Percentiles rank a stretch among this genome's conserved stretches.
phyloP scores from a whole-genome alignment of 2,888 invertebrate genomes.

The Siphlonurus alternatus region DNA sequence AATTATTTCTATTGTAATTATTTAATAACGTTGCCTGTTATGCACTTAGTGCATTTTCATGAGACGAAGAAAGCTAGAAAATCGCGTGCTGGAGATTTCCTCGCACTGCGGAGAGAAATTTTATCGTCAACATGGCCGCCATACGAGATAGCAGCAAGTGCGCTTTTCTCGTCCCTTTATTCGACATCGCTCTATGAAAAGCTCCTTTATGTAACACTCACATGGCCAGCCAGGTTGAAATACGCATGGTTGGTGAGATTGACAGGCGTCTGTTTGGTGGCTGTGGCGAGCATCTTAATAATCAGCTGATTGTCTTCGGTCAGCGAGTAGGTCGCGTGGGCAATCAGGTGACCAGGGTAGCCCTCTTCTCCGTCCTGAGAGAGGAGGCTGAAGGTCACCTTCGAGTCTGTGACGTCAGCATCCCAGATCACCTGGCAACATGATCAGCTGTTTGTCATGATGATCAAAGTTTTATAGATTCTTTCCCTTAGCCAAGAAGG shows the following conservation, averaged over 20 bases:
- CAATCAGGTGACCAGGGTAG: conserved; percentile 68
- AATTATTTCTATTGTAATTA: too few relatives aligned
- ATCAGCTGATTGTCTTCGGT: conserved; percentile 54
- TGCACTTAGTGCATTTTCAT: too few relatives aligned
- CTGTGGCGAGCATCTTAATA: conserved; percentile 56
- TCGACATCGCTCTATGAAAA: too few relatives aligned
- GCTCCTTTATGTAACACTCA: too few relatives aligned
- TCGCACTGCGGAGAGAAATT: too few relatives aligned
- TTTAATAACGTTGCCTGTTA: too few relatives aligned
- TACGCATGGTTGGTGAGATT: conserved; percentile 80
- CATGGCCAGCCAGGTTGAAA: conserved; percentile 87
- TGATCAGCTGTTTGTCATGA: not conserved
- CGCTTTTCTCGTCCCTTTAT: too few relatives aligned
- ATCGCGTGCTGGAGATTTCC: too few relatives aligned
- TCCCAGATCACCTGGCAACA: conserved; percentile 45
- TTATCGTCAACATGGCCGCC: too few relatives aligned
- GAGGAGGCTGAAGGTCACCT: conserved; percentile 53
- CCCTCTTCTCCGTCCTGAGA: conserved; percentile 73
- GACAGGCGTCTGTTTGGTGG: conserved; percentile 63
- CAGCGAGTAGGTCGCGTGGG: conserved; percentile 51
- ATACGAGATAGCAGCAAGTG: too few relatives aligned
- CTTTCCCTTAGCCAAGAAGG: too few relatives aligned
- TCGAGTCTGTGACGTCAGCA: conserved; percentile 37
- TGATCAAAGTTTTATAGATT: conserved; percentile 12
- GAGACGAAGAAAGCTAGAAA: too few relatives aligned